These are phyloP conservation scores for Hylomyscus alleni DNA, from an alignment of 2,797 vertebrate species.

Conservation along the genomic window DNA sequence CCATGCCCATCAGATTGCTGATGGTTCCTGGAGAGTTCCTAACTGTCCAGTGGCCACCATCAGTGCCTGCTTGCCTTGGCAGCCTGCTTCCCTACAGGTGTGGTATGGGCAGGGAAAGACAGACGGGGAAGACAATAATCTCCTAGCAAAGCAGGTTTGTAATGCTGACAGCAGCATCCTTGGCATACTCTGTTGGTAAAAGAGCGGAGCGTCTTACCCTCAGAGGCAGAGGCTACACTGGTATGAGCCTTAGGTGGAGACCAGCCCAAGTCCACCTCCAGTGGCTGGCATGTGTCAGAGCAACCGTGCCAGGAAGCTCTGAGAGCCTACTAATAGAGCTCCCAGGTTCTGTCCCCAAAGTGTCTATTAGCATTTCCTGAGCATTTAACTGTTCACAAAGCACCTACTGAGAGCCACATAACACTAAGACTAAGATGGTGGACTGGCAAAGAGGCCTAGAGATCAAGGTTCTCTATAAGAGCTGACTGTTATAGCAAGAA, in stretches of 20 bases:
- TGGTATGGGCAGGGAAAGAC: neutral
- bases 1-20: neutral
- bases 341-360: neutral
- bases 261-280: neutral
- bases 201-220: neutral
- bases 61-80: neutral
- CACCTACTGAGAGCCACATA: constrained; percentile 4
- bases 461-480: constrained; percentile 22
- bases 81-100: neutral
- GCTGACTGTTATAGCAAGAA: neutral
- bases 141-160: neutral
- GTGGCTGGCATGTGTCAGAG: neutral
- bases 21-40: neutral
- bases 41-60: neutral
- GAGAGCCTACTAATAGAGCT: constrained; percentile 1
- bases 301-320: neutral
- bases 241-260: neutral
- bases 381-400: neutral
- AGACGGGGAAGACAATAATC: neutral
- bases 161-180: neutral
- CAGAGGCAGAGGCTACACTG: neutral
- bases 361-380: neutral
- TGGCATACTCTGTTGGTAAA: neutral
- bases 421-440: neutral
- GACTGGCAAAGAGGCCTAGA: neutral